Percentiles rank a stretch among this genome's conserved stretches.
phyloP scores from a whole-genome alignment of 1,140 invertebrate genomes.

The Drosophila yakuba region DNA sequence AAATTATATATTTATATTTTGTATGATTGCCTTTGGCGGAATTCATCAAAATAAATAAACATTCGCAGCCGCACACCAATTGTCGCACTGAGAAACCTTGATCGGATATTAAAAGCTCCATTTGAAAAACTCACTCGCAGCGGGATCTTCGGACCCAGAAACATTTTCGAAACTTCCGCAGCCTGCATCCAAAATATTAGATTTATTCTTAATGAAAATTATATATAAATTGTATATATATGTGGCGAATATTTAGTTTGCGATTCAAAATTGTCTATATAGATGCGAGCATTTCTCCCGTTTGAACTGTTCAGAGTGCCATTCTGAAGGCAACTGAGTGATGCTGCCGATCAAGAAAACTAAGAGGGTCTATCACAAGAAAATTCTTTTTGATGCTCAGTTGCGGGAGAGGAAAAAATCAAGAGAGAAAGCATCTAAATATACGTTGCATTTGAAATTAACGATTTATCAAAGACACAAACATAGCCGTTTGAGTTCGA shows the following conservation, averaged over 20 bases:
- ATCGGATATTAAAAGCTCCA: constrained; percentile 25
- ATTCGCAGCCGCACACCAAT: constrained; percentile 25
- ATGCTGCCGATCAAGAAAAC: constrained; percentile 23
- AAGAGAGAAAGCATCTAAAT: constrained; percentile 19
- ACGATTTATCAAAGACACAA: constrained; percentile 7
- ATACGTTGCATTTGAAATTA: constrained; percentile 23
- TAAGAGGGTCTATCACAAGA: neutral
- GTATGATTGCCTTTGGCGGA: constrained; percentile 26
- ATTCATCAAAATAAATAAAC: constrained; percentile 44
- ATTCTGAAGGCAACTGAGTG: constrained; percentile 38
- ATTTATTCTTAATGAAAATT: constrained; percentile 24
- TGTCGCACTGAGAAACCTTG: constrained; percentile 31
- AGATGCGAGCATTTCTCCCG: constrained; percentile 10
- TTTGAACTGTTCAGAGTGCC: constrained; percentile 23
- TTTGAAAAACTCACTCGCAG: constrained; percentile 42
- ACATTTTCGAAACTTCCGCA: constrained; percentile 27
- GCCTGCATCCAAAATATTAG: constrained; percentile 1
- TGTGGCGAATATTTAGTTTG: constrained; percentile 9
- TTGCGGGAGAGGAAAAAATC: neutral
- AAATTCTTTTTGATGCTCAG: neutral
- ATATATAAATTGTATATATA: constrained; percentile 20
- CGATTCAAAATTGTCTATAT: constrained; percentile 2
- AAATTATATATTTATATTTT: constrained; percentile 21
- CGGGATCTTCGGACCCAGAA: constrained; percentile 31
- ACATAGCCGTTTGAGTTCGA: constrained; percentile 4